Conservation (phyloP, 2,113 vertebrate species). For the Ardeotis arabs region DNA sequence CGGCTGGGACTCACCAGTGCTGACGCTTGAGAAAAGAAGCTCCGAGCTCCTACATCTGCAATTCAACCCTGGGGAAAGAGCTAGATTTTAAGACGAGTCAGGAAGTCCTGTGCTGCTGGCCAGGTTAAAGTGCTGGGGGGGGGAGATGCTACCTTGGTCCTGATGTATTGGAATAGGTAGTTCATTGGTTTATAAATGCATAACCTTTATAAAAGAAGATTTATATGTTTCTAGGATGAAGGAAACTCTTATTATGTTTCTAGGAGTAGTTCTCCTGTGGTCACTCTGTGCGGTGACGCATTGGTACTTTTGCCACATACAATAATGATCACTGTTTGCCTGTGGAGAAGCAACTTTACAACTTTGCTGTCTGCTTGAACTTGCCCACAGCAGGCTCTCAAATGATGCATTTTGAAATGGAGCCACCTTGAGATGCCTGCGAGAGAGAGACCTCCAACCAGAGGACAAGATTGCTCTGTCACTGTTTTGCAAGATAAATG, state of each 20-base stretch:
- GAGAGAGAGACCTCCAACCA: neutral
- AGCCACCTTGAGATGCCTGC: neutral
- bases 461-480: conserved; percentile 1
- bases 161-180: neutral
- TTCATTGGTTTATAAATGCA: neutral
- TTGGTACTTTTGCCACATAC: neutral
- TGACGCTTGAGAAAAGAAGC: neutral
- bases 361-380: conserved; percentile 5
- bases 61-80: neutral
- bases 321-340: neutral
- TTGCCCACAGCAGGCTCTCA: neutral
- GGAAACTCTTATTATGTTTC: neutral
- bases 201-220: neutral
- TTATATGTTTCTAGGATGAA: neutral
- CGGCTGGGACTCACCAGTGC: neutral
- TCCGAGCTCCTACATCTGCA: neutral
- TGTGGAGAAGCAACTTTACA: neutral
- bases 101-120: neutral
- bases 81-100: neutral
- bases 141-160: neutral
- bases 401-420: neutral
- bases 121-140: neutral
- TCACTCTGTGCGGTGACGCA: rapidly evolving
- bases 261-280: neutral
- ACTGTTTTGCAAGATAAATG: conserved; percentile 11